Conservation (phyloP, 2,888 invertebrate genomes). For the Lordiphosa fenestrarum region DNA sequence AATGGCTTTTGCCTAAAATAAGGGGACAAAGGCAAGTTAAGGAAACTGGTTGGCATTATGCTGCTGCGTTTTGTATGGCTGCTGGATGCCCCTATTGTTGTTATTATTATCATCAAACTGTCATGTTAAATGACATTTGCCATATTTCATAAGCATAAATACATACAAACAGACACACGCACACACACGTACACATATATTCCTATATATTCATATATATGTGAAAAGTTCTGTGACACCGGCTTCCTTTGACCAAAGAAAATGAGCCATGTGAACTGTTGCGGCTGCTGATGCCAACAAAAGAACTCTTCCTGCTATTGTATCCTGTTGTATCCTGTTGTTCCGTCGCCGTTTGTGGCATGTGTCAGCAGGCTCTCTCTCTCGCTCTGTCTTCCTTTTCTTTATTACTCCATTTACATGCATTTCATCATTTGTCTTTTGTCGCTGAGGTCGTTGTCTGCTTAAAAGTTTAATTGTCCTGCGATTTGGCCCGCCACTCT, state of each 20-base stretch:
- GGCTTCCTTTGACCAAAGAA: conserved; percentile 69
- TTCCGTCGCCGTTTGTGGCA: conserved; percentile 53
- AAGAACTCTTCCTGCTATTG: conserved; percentile 26
- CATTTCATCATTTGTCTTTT: conserved; percentile 55
- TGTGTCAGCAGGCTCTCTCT: conserved; percentile 56
- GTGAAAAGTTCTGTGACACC: conserved; percentile 32
- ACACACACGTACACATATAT: conserved; percentile 31
- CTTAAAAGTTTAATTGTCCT: conserved; percentile 71
- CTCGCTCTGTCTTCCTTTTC: conserved; percentile 21
- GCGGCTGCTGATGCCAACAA: conserved; percentile 52
- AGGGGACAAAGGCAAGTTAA: no score
- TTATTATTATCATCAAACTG: conserved; percentile 74
- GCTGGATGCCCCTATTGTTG: conserved; percentile 36
- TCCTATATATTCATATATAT: conserved; percentile 20
- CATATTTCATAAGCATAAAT: conserved; percentile 69
- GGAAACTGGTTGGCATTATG: no score
- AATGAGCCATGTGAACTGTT: conserved; percentile 73
- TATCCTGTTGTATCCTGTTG: conserved; percentile 40
- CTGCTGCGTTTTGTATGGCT: not conserved
- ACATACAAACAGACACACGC: conserved; percentile 18
- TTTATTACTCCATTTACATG: conserved; percentile 71
- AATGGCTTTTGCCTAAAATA: no score
- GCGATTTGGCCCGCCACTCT: conserved; percentile 28
- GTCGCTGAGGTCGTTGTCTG: conserved; percentile 47
- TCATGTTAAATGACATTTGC: conserved; percentile 77